phyloP scores from a whole-genome alignment of 2,113 vertebrate species.

The Lophius piscatorius region DNA sequence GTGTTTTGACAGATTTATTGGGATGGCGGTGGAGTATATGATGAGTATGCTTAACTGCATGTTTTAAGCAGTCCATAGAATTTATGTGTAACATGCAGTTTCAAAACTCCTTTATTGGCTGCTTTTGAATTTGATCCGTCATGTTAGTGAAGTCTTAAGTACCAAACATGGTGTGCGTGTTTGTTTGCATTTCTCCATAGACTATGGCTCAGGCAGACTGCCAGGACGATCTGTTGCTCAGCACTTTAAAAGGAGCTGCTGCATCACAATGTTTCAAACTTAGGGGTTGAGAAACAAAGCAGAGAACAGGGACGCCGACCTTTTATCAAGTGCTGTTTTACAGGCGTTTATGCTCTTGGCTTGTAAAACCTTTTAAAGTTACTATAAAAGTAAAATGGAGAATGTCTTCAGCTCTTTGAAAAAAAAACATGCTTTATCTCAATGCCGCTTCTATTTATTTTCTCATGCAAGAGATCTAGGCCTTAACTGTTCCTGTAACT shows the following conservation, averaged over 20 bases:
- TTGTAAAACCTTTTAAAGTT: conserved; percentile 54
- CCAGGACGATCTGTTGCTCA: conserved; percentile 56
- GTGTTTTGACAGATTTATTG: conserved; percentile 26
- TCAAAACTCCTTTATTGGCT: conserved; percentile 28
- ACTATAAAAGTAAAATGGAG: conserved; percentile 6
- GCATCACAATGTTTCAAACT: conserved; percentile 53
- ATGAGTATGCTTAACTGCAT: not conserved
- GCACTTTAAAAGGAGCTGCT: conserved; percentile 75
- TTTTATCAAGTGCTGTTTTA: conserved; percentile 44
- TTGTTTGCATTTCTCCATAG: conserved; percentile 40
- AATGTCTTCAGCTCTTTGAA: conserved; percentile 20
- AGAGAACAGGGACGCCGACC: conserved; percentile 29
- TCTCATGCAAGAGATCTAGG: not conserved
- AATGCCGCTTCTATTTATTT: conserved; percentile 46
- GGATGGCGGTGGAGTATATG: conserved; percentile 4
- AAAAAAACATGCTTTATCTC: conserved; percentile 15
- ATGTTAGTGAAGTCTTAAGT: conserved; percentile 30
- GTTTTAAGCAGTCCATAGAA: conserved; percentile 3
- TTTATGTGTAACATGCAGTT: not conserved
- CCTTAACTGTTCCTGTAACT: not conserved
- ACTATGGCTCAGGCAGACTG: conserved; percentile 52
- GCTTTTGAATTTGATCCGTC: conserved; percentile 28
- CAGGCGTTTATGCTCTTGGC: conserved; percentile 56
- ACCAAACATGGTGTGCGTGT: conserved; percentile 61
- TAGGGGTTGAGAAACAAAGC: conserved; percentile 54